Evolutionary conservation across 2,888 invertebrate genomes (phyloP), one percentile per base, ranked within the genome.

Genomic region (Drosophila fungiperda): DNA sequence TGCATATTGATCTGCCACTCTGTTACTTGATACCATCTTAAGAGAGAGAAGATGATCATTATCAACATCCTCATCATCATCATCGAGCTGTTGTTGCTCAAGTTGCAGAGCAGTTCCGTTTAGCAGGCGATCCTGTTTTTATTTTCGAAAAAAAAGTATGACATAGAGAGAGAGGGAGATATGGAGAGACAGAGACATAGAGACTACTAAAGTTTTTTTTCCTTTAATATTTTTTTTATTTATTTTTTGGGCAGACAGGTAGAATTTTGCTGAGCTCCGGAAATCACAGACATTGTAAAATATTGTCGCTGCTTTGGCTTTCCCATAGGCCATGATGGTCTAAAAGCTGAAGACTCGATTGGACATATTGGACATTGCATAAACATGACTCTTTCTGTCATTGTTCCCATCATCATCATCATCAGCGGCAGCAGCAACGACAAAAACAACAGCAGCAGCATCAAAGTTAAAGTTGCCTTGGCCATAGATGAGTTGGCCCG

Each of bases 1-100:
- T 83, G 80, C 78, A 84, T 86, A 81, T 87, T 84, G 80, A 87
- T 87, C 76, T 82, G 76, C 82, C 79, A 78, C 80, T 67, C 65
- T 77, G 87, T 81, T 87, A 87, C 83, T 87, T 87, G 87, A 87
- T 87, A 87, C 75, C 71, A 54, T 42, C 75, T 65, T 33, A 48
- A 68, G 54, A 40, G 64, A n/a, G 26, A 17, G 17, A n/a, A 55
- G 54, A 54, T 59, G 48, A 55, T 79, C 50, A 78, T 72, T 49
- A 63, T 49, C 48, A 57, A 20, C 53, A 48, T 29, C 29, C 29
- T 79, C 50, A 78, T 72, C 48, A 60, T 49, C 40, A 64, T 52
- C 40, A 59, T 29, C 59, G 57, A 61, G 67, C 40, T 66, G 60
- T 52, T 71, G 61, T 49, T 57, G 79, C 55, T 68, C 64, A 71